These are phyloP conservation scores for Drosophila melanogaster DNA, from an alignment of 1,140 invertebrate genomes.

Conservation along the genomic window Release_6_plus_ISO1_MT NC_004354.4:8276001-8276500, in stretches of 20 bases:
- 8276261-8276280: constrained; percentile 66
- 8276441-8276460: constrained; percentile 39
- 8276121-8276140: constrained; percentile 16
- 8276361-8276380: constrained; percentile 51
- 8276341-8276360: constrained; percentile 54
- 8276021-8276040: neutral
- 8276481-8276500: constrained; percentile 73
- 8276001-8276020: constrained; percentile 16
- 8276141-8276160: constrained; percentile 11
- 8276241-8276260: constrained; percentile 62
- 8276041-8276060: neutral
- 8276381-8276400: constrained; percentile 34
- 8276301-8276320: constrained; percentile 43
- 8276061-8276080: constrained; percentile 13
- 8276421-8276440: constrained; percentile 18
- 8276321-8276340: constrained; percentile 53
- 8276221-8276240: constrained; percentile 24
- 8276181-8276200: constrained; percentile 17
- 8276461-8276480: constrained; percentile 55
- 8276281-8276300: constrained; percentile 63
- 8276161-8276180: constrained; percentile 16
- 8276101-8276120: constrained; percentile 9
- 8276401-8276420: constrained; percentile 34
- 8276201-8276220: constrained; percentile 19
- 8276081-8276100: constrained; percentile 20